Conservation (phyloP, 2,113 vertebrate species). For the Pitta sordida region DNA sequence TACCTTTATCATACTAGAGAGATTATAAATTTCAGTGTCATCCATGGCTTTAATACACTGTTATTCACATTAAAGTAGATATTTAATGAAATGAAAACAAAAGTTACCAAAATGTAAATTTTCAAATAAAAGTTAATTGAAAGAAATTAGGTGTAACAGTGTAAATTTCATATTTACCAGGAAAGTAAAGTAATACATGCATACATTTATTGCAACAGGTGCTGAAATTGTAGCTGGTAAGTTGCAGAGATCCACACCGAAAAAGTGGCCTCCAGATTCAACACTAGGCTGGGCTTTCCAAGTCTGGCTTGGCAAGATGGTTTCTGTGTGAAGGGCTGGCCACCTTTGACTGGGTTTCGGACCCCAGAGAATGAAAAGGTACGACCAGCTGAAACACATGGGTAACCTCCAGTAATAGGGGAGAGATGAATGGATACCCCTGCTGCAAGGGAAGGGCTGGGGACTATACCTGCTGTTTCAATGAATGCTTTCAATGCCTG, state of each 20-base stretch:
- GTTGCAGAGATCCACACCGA: fast-evolving
- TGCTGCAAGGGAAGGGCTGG: not conserved
- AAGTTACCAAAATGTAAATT: not conserved
- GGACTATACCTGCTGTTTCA: not conserved
- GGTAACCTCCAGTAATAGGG: too few species aligned
- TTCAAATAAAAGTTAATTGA: not conserved
- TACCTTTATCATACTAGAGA: not conserved
- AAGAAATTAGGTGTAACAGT: not conserved
- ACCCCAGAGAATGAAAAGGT: fast-evolving
- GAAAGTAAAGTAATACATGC: not conserved
- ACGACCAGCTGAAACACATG: not conserved
- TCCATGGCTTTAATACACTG: not conserved
- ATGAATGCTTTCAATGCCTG: not conserved
- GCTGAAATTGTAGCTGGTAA: not conserved
- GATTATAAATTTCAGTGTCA: not conserved
- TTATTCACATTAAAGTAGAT: not conserved
- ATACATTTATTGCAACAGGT: not conserved
- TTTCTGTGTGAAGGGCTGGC: not conserved
- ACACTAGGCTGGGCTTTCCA: not conserved
- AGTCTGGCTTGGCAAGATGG: not conserved
- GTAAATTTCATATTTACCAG: not conserved
- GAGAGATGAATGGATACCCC: not conserved
- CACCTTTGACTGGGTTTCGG: not conserved
- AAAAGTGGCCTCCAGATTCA: not conserved
- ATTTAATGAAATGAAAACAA: not conserved